Evolutionary conservation across 2,888 invertebrate genomes (phyloP), one percentile per base, ranked within the genome.

Genomic region (Torymus aiolomorphi): DNA sequence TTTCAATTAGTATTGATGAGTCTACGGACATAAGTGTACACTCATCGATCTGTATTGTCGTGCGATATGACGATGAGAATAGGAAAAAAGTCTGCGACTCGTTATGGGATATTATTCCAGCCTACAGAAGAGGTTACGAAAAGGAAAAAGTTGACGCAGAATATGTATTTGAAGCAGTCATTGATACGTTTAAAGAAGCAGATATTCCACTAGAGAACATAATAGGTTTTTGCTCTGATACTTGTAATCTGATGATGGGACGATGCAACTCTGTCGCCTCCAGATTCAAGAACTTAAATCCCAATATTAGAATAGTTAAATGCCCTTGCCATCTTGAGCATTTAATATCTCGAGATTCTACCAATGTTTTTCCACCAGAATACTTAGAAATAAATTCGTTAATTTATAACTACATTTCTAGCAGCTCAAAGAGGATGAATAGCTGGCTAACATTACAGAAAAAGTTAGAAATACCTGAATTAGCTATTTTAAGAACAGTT

Each of bases 1-100:
- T 51, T 65, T 13, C 65, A 3, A 18, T 65, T 16, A 51, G 65
- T 13, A 51, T 65, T 2, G 65, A 65, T 65, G 65, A 65, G 51
- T 65, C 65, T 14, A 65, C 51, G 12, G 65, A 65, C n/a, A 65
- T 51, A 1, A 51, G 51, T 1, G 18, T 51, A 0, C 51, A 18
- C 18, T 49, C 65, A 12, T 65, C 65, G 18, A 18, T 20, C 49
- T 65, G 65, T 2, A n/a, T n/a, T n/a, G n/a, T n/a, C n/a, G n/a
- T n/a, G n/a, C n/a, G n/a, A n/a, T n/a, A n/a, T n/a, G n/a, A 51
- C 51, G 63, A 63, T 16, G n/a, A 49, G 16, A 49, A 49, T 10
- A 14, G 49, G 13, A 63, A 63, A 49, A 63, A 49, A 63, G 49
- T 63, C 13, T 49, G 49, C 8, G 63, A 63, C 4, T 56, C 14